phyloP scores from a whole-genome alignment of 2,113 vertebrate genomes.

The Tamias sibiricus region DNA sequence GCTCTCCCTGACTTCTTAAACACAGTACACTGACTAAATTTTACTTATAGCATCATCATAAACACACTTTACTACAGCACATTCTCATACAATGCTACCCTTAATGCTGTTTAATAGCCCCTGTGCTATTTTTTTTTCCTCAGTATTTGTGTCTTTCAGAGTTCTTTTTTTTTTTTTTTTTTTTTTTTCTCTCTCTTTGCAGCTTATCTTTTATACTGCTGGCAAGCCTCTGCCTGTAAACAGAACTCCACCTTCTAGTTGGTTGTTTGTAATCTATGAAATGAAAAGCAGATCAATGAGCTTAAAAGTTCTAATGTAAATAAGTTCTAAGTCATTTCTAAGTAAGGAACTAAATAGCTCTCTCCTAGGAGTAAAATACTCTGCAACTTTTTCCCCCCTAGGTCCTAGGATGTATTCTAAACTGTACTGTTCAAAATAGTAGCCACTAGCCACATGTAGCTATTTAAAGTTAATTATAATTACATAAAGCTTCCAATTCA shows the following conservation, averaged over 20 bases:
- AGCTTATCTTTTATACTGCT: background rate
- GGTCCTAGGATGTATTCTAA: background rate
- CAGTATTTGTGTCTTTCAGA: background rate
- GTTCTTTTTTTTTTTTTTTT: background rate
- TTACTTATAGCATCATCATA: background rate
- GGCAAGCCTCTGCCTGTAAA: background rate
- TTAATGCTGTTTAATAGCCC: background rate
- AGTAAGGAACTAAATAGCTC: background rate
- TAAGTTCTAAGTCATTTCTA: background rate
- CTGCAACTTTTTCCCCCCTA: slow-evolving; percentile 23
- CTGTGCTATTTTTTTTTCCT: background rate
- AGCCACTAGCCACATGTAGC: background rate
- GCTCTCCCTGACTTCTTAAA: background rate
- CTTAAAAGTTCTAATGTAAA: background rate
- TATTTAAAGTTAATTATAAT: background rate
- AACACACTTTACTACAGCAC: background rate
- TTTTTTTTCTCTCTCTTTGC: background rate
- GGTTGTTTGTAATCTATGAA: background rate
- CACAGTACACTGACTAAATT: background rate
- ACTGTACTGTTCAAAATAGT: background rate
- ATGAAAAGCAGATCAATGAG: slow-evolving; percentile 24
- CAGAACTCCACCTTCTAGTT: background rate
- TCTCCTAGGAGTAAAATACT: slow-evolving; percentile 5
- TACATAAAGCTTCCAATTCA: background rate
- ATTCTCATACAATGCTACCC: background rate